Percentiles rank a stretch among this genome's conserved stretches.
Evolutionary conservation across 1,140 invertebrate species (phyloP).

Genomic region (Homalodisca vitripennis): DNA sequence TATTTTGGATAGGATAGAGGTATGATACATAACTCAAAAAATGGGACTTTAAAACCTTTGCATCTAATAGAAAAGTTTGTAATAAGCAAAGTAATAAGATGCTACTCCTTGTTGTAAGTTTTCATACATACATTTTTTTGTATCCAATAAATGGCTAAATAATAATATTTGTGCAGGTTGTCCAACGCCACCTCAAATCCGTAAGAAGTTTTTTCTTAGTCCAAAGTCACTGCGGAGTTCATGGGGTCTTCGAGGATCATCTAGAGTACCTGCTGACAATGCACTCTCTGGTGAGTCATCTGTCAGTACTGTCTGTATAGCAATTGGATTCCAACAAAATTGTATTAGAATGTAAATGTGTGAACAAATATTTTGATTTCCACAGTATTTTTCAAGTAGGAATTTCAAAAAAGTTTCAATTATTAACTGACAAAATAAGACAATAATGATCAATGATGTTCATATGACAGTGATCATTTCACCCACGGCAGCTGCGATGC

Average conservation of each 20-base stretch:
- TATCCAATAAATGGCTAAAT: too few species aligned
- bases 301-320: not conserved
- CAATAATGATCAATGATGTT: not conserved
- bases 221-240: conserved; percentile 73
- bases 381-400: too few species aligned
- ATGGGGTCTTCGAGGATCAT: conserved; percentile 52
- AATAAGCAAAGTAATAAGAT: too few species aligned
- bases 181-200: conserved; percentile 74
- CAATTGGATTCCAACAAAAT: not conserved
- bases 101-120: too few species aligned
- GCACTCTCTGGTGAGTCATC: conserved; percentile 63
- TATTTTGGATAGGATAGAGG: too few species aligned
- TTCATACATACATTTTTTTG: too few species aligned
- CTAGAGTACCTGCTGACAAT: conserved; percentile 43
- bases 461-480: conserved; percentile 43
- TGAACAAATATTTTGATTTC: conserved; percentile 6
- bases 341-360: not conserved
- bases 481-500: conserved; percentile 55
- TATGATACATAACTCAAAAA: too few species aligned
- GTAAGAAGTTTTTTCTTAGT: conserved; percentile 76
- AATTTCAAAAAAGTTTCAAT: too few species aligned
- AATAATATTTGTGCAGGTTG: conserved; percentile 65
- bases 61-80: too few species aligned
- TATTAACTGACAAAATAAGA: too few species aligned
- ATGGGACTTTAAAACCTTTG: too few species aligned